These are phyloP conservation scores for Periphyllus acericola DNA, from an alignment of 2,888 invertebrate genomes.

Conservation along the genomic window DNA sequence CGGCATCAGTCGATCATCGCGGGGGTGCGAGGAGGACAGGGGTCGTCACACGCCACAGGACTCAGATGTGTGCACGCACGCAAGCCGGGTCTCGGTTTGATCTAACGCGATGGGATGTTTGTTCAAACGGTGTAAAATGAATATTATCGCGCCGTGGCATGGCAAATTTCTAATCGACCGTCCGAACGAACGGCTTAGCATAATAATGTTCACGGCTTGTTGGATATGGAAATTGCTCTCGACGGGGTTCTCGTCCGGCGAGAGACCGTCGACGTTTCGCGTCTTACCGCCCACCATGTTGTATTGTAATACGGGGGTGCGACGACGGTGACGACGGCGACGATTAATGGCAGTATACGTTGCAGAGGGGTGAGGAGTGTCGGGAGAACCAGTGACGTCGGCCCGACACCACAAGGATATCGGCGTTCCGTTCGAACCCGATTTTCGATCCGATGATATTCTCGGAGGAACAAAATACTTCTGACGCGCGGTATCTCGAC, in stretches of 20 bases:
- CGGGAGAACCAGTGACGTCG: no score
- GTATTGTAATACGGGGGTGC: no score
- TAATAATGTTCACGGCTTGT: slow-evolving; percentile 51
- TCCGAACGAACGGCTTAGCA: slow-evolving; percentile 35
- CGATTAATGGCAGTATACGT: not conserved
- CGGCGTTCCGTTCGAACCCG: no score
- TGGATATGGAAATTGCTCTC: slow-evolving; percentile 43
- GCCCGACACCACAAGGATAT: no score
- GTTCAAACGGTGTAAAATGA: slow-evolving; percentile 57
- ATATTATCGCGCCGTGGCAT: slow-evolving; percentile 10
- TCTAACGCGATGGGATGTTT: slow-evolving; percentile 37
- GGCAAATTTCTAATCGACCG: slow-evolving; percentile 26
- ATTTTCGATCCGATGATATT: no score
- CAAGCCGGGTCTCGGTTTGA: not conserved
- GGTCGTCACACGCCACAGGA: not conserved
- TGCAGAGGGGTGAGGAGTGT: no score
- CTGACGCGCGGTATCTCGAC: no score
- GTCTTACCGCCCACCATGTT: no score
- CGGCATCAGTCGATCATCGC: no score
- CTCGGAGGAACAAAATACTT: no score
- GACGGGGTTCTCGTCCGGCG: not conserved
- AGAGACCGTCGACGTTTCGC: not conserved
- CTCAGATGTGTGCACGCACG: not conserved
- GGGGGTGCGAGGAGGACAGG: not conserved
- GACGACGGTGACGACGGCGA: not conserved